Evolutionary conservation across 1,140 invertebrate species (phyloP).

Genomic region (Argopecten irradians): DNA sequence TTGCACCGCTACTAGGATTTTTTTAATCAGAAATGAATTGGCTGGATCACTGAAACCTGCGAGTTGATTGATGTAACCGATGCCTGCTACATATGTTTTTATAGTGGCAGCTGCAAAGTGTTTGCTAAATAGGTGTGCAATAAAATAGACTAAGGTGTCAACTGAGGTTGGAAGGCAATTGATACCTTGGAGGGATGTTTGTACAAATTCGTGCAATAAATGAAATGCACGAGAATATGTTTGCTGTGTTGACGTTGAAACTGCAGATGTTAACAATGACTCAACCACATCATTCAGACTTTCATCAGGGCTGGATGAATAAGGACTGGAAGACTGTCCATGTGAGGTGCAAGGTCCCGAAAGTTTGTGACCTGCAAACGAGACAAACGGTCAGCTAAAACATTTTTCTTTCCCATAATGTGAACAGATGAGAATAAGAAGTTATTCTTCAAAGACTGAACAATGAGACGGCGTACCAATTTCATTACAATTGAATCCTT

Average conservation of each 20-base stretch:
- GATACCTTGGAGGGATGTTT: background rate
- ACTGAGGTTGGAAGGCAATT: background rate
- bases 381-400: slow-evolving; percentile 28
- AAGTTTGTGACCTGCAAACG: slow-evolving; percentile 37
- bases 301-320: background rate
- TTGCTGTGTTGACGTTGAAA: background rate
- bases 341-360: background rate
- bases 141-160: slow-evolving; percentile 6
- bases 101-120: background rate
- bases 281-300: background rate
- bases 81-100: background rate
- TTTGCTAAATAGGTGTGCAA: background rate
- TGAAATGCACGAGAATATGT: background rate
- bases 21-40: background rate
- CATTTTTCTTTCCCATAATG: slow-evolving; percentile 27
- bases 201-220: background rate
- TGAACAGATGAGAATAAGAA: slow-evolving; percentile 41
- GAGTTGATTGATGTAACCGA: background rate
- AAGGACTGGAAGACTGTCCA: background rate
- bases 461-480: slow-evolving; percentile 8
- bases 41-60: background rate
- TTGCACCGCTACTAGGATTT: background rate
- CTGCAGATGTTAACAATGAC: background rate
- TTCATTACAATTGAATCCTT: slow-evolving; percentile 22
- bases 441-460: slow-evolving; percentile 25